Conservation (phyloP, 2,113 vertebrate genomes). For the Trogon surrucura region DNA sequence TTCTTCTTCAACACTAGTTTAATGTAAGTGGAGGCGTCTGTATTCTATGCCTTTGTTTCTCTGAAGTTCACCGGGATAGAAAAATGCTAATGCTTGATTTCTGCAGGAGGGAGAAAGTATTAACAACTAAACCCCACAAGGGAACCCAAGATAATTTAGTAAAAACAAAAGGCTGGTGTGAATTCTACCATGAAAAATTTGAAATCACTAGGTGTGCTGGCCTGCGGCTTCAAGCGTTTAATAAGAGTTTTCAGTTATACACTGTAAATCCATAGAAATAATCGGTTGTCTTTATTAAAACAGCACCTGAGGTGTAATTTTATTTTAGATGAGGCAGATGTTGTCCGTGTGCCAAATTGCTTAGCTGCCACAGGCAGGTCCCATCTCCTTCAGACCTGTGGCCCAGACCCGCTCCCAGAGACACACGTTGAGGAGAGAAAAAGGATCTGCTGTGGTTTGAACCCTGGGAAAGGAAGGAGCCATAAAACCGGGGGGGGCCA, state of each 20-base stretch:
- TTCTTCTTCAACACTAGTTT: not conserved
- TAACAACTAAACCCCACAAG: not conserved
- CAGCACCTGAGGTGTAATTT: not conserved
- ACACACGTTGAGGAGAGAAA: too few relatives aligned
- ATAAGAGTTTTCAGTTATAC: not conserved
- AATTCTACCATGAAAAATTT: not conserved
- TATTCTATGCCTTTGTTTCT: not conserved
- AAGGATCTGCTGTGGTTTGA: not conserved
- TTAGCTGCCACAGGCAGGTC: not conserved
- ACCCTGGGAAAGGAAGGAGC: not conserved
- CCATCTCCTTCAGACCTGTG: too few relatives aligned
- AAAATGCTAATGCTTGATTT: not conserved
- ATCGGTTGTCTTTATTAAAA: not conserved
- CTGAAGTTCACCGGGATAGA: not conserved
- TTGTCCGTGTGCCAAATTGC: not conserved
- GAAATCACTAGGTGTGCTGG: not conserved
- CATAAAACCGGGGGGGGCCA: not conserved
- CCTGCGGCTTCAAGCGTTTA: not conserved
- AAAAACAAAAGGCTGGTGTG: not conserved
- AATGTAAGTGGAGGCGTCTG: not conserved
- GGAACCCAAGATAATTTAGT: not conserved
- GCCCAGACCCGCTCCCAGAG: accelerated
- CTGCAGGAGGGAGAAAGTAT: not conserved
- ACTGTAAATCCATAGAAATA: not conserved
- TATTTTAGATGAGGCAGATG: not conserved